phyloP scores from a whole-genome alignment of 2,888 invertebrate species.

The Eulithis testata region DNA sequence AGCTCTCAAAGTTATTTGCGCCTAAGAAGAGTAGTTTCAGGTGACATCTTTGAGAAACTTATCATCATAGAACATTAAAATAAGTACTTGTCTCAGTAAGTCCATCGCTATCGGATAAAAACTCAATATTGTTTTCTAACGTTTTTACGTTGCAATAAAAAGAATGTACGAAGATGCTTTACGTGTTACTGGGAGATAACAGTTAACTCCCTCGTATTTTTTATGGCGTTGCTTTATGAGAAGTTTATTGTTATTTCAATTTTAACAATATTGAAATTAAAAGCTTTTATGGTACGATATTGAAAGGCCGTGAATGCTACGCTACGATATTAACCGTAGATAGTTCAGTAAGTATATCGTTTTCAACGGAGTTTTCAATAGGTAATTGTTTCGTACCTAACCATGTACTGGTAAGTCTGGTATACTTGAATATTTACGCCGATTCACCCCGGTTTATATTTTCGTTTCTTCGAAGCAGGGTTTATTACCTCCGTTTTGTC shows the following conservation, averaged over 20 bases:
- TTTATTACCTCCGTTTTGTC: slow-evolving; percentile 73
- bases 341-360: too few relatives aligned
- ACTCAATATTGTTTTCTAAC: slow-evolving; percentile 44
- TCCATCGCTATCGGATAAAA: slow-evolving; percentile 21
- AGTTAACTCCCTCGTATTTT: slow-evolving; percentile 46
- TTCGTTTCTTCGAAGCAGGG: slow-evolving; percentile 62
- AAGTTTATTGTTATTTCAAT: slow-evolving; percentile 42
- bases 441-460: slow-evolving; percentile 54
- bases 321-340: too few relatives aligned
- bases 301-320: neutral
- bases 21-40: too few relatives aligned
- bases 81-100: neutral
- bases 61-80: neutral
- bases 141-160: slow-evolving; percentile 50
- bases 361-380: too few relatives aligned
- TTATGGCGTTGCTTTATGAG: slow-evolving; percentile 45
- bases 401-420: neutral
- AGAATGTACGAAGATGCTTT: slow-evolving; percentile 45
- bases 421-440: slow-evolving; percentile 18
- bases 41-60: neutral
- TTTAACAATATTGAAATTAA: slow-evolving; percentile 40
- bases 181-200: slow-evolving; percentile 46
- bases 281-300: slow-evolving; percentile 29
- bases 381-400: neutral
- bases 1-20: too few relatives aligned